Evolutionary conservation across 53 echinoderm and acorn worm species (phyloP), one percentile per base, ranked within the genome.

Genomic region (Luidia sarsii): DNA sequence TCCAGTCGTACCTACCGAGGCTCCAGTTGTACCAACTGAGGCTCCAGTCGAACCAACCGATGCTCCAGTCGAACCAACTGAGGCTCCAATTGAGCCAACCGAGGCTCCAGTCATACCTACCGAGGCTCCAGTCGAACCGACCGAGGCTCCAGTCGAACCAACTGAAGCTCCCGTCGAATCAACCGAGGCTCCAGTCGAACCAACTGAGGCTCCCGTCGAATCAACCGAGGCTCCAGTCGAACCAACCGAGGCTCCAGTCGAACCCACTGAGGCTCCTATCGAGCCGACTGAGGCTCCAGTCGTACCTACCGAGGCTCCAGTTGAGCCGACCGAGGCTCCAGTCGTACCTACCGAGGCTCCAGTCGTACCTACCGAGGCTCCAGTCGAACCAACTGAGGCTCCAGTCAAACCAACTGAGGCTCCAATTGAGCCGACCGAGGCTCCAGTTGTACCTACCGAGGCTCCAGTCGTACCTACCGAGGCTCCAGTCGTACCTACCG

Each of bases 11-110:
- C 52, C 52, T 0, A 65, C 65, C 24, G 65, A 65, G 21, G 65
- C 65, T 39, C 63, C 63, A 22, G 50, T 50, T 51, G 57, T 36
- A 38, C 74, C 74, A 35, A 55, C 74, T 2, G 74, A 73, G 1
- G 57, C 29, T 29, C 73, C 73, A 65, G 39, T 41, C 41, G 41
- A 41, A 41, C 41, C 41, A 30, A 62, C 63, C 33, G 36, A 62
- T 62, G 38, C 37, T 16, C 64, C 64, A 63, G 37, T 63, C 33
- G 38, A 31, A 63, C 32, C 64, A 36, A 63, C 62, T 18, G 35
- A 15, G 10, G 33, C 14, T 3, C 63, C 38, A 37, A 20, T 33
- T 33, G n/a, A 31, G 18, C 16, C 38, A 1, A 63, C 63, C n/a
- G 63, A 63, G 32, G 33, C 32, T 32, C 63, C 38, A 37, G 38